Base-by-base conservation (phyloP, 92 coral and sea anemone species). In the Pocillopora meandrina region DNA sequence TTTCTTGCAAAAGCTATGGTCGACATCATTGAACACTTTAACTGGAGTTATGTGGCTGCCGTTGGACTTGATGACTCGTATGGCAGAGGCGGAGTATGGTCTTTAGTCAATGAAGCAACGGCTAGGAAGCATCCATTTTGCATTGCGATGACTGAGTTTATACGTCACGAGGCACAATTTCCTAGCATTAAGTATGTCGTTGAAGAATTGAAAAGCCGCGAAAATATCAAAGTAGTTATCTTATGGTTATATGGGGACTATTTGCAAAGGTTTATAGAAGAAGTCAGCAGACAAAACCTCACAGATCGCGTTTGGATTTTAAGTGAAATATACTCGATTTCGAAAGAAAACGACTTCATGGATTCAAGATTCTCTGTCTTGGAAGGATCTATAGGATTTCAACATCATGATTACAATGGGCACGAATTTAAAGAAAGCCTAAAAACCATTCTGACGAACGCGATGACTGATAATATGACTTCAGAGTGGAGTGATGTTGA, bases 401-500 rank as follows among this genome's bases (percentile, higher is more conserved):
- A 86, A 20, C 93, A 90, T 2, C 84, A 85, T 65, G 63, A 72
- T 15, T 85, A 82, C 56, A 23, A 75, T n/a, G 89, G 86, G 52
- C 19, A 47, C 2, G 72, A 42, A 2, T 92, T 89, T 52, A 80
- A 74, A 76, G 31, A 65, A 12, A 84, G 90, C 74, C 23, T 89
- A 42, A 58, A 81, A 70, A 75, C 89, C 1, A 23, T 66, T 1
- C 58, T 65, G 1, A 57, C 82, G 7, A 72, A 57, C 5, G 14
- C 35, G 13, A 2, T 42, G 20, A 58, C 65, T 3, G 74, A 74
- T 35, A 88, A 86, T 65, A 21, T 8, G 9, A 33, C 34, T 20
- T 67, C 72, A 7, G 12, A 67, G 93, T 91, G 91, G 91, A n/a
- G 47, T 66, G 91, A 84, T 77, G 74, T 91, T 79, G 84, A 89